Evolutionary conservation across 2,888 invertebrate species (phyloP), one percentile per base, ranked within the genome.

Genomic region (Eubasilissa splendida): DNA sequence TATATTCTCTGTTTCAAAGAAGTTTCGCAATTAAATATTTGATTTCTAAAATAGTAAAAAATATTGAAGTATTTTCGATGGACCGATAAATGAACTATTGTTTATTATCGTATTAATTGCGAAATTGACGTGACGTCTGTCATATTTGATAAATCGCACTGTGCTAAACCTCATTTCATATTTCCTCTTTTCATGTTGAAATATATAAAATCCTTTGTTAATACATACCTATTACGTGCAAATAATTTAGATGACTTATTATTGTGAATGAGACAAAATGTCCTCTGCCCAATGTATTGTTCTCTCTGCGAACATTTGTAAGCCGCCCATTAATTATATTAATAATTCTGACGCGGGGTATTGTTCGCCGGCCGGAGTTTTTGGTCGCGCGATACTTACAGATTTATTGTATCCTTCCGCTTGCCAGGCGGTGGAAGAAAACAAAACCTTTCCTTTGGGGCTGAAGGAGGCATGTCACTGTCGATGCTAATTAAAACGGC

Each of bases 401-500:
- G n/a, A 73, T 73, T 73, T 73, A 73, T 73, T 73, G 71, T 73
- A 42, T 73, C 71, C 71, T 73, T 73, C 71, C 71, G 71, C 31
- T 73, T 31, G n/a, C 54, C 33, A 58, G 56, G 71, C 56, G 56
- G 33, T 9, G 56, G 58, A 56, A 73, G 58, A 11, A 11, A 42
- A 33, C 71, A 1, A 42, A 56, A 54, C 12, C 56, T 54, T 58
- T 33, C 22, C 56, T n/a, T 3, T 22, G 14, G 14, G 14, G 52
- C n/a, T 42, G 3, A 54, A 33, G 42, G 11, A 63, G 65, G 79
- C 65, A 59, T 63, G 73, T 74, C 65, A 58, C 73, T 66, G 74
- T 74, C 79, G 52, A 11, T 42, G 74, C 79, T 74, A 74, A 79
- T 79, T 79, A 79, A 74, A 79, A 79, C 66, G 58, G 66, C 79